These are phyloP conservation scores for Protodeltote pygarga DNA, from an alignment of 2,888 invertebrate species.

Conservation along the genomic window DNA sequence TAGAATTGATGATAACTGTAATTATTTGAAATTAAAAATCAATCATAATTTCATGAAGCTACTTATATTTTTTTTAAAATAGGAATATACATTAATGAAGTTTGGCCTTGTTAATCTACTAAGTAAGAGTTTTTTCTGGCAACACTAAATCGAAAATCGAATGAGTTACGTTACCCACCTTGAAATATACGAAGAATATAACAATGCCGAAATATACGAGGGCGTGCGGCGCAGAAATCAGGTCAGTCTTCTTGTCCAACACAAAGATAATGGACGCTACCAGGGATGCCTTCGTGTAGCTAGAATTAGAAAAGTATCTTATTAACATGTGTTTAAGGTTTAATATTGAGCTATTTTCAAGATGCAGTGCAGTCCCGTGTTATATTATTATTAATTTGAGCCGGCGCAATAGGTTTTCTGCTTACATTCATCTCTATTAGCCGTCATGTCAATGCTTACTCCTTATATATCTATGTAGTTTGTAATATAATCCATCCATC, in stretches of 20 bases:
- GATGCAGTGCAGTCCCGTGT: conserved; percentile 8
- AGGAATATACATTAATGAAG: not conserved
- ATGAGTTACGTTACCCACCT: conserved; percentile 79
- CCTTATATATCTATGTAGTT: too few species aligned
- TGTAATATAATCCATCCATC: too few species aligned
- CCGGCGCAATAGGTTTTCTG: too few species aligned
- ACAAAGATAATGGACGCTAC: conserved; percentile 98
- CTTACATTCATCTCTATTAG: too few species aligned
- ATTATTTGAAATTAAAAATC: conserved; percentile 28
- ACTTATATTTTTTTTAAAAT: too few species aligned
- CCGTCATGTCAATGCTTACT: too few species aligned
- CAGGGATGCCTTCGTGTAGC: conserved; percentile 98
- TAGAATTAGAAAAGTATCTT: conserved; percentile 76
- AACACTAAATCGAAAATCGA: not conserved
- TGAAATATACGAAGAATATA: conserved; percentile 98
- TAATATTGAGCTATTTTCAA: not conserved
- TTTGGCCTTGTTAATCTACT: not conserved
- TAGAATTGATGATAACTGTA: conserved; percentile 95
- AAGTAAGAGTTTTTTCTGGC: not conserved
- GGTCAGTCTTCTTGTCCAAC: conserved; percentile 97
- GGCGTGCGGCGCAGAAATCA: conserved; percentile 98
- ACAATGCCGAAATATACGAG: conserved; percentile 99
- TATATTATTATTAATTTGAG: too few species aligned
- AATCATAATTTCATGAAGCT: not conserved
- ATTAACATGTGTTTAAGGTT: not conserved